Conservation (phyloP, 2,888 invertebrate species). For the Sinotaia quadrata region DNA sequence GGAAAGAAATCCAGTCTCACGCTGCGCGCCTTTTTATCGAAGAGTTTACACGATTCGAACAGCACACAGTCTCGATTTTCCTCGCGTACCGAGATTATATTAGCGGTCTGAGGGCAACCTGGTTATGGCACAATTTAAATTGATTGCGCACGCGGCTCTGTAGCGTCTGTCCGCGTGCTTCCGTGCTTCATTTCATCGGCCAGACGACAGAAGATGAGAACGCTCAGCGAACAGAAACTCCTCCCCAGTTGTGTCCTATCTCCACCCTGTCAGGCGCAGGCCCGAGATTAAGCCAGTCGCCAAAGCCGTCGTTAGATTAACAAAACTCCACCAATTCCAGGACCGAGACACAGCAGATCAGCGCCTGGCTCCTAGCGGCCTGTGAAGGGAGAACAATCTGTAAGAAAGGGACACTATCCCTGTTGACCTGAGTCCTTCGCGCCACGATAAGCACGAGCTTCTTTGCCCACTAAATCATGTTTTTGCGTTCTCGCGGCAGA, state of each 20-base stretch:
- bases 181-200: too few species aligned
- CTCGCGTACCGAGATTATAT: too few species aligned
- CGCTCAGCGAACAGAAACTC: background rate
- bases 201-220: background rate
- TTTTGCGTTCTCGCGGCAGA: conserved; percentile 10
- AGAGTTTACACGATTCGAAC: too few species aligned
- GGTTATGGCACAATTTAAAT: too few species aligned
- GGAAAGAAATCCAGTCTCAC: too few species aligned
- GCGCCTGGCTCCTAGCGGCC: background rate
- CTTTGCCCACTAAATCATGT: conserved; percentile 26
- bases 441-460: conserved; percentile 14
- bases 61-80: too few species aligned
- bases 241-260: background rate
- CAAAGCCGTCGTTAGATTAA: background rate
- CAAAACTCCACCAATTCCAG: background rate
- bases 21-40: too few species aligned
- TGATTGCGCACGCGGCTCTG: too few species aligned
- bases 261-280: background rate
- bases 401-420: conserved; percentile 5
- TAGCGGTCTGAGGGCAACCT: too few species aligned
- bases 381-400: background rate
- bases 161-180: too few species aligned
- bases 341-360: conserved; percentile 11
- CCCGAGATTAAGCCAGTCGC: background rate
- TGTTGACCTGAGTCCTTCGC: conserved; percentile 1